Percentiles rank a stretch among this genome's conserved stretches.
These are phyloP conservation scores for Cylindroiulus punctatus DNA, from an alignment of 2,888 invertebrate genomes.

Conservation along the genomic window DNA sequence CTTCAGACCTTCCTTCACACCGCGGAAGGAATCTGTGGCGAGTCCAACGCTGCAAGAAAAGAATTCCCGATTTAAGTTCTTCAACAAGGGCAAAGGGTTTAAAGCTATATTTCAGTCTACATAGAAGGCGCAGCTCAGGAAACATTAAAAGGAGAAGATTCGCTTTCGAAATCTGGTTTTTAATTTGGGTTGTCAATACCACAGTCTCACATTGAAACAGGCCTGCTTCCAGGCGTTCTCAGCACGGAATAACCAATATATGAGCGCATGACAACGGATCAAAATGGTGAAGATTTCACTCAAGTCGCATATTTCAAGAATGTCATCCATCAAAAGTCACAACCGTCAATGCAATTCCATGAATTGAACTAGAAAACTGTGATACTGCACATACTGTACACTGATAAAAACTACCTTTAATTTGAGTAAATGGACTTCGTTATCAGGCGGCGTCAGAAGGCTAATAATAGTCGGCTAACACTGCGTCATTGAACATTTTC, in stretches of 20 bases:
- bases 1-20: not conserved
- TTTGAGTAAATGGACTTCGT: not conserved
- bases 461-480: constrained; percentile 12
- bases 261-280: too few relatives aligned
- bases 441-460: not conserved
- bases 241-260: not conserved
- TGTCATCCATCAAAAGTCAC: not conserved
- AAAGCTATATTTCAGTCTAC: constrained; percentile 59
- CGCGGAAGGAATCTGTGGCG: constrained; percentile 6
- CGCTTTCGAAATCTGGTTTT: not conserved
- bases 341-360: not conserved
- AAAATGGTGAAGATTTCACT: too few relatives aligned
- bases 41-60: constrained; percentile 52
- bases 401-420: constrained; percentile 32
- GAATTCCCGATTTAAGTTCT: constrained; percentile 59
- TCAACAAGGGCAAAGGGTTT: constrained; percentile 60
- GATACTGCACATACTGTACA: not conserved
- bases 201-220: not conserved
- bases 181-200: not conserved
- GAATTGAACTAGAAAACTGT: not conserved
- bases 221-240: not conserved
- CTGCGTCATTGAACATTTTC: not conserved
- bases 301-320: too few relatives aligned
- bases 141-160: constrained; percentile 2
- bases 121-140: not conserved